Percentiles rank a stretch among this genome's conserved stretches.
Evolutionary conservation across 2,113 vertebrate species (phyloP).

Genomic region (Misgurnus anguillicaudatus): DNA sequence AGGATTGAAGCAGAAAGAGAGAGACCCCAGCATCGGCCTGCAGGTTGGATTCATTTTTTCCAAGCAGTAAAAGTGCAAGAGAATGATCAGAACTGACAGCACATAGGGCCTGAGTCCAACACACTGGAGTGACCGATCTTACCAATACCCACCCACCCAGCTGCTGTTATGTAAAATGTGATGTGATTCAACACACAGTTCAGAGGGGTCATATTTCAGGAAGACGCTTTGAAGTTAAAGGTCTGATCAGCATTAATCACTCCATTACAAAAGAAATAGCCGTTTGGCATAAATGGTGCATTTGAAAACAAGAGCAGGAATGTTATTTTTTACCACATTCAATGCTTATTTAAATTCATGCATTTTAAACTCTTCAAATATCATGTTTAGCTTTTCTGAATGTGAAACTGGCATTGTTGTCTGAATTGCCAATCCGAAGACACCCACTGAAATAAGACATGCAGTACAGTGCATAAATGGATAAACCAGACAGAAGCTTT

Average conservation of each 20-base stretch:
- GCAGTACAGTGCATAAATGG: neutral
- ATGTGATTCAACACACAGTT: neutral
- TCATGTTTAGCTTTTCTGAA: neutral
- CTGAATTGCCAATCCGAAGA: neutral
- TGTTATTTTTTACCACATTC: no score
- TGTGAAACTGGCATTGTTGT: neutral
- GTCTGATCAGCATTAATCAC: conserved; percentile 13
- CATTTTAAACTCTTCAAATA: neutral
- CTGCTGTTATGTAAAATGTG: conserved; percentile 4
- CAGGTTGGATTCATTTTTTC: conserved; percentile 2
- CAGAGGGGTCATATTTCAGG: conserved; percentile 11
- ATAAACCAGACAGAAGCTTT: conserved; percentile 29
- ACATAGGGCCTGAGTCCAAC: conserved; percentile 4
- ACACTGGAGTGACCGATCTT: neutral
- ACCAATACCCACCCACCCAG: neutral
- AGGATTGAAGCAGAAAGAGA: neutral
- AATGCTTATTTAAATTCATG: neutral
- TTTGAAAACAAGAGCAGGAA: neutral
- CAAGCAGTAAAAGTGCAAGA: conserved; percentile 1
- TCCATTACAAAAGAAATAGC: neutral
- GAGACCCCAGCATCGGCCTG: neutral
- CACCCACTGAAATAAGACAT: neutral
- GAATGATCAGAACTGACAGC: conserved; percentile 34
- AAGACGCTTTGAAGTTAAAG: conserved; percentile 12
- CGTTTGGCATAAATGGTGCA: neutral